Percentiles rank a stretch among this genome's conserved stretches.
Conservation (phyloP, 2,797 vertebrate genomes). For the Gobionotothen gibberifrons region DNA sequence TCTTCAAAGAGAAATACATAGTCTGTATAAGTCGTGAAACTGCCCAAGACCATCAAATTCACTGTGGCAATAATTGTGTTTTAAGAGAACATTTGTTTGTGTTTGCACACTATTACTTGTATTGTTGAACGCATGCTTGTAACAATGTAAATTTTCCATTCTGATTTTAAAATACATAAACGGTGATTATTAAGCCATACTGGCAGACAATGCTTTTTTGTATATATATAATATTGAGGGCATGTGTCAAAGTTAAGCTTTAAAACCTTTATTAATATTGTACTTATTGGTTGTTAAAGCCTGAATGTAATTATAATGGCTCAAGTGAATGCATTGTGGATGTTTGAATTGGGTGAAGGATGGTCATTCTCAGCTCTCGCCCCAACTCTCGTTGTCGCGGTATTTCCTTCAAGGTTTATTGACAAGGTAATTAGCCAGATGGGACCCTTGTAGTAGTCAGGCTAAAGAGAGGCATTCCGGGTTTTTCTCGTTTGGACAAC, state of each 20-base stretch:
- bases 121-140: too few species aligned
- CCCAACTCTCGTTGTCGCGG: conserved; percentile 55
- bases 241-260: conserved; percentile 1
- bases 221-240: not conserved
- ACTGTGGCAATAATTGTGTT: not conserved
- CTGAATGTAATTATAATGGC: not conserved
- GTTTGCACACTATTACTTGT: not conserved
- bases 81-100: not conserved
- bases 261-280: not conserved
- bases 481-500: conserved; percentile 18
- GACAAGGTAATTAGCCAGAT: conserved; percentile 77
- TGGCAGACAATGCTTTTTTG: not conserved
- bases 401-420: conserved; percentile 60
- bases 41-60: not conserved
- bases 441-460: conserved; percentile 52
- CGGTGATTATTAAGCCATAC: not conserved
- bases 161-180: too few species aligned
- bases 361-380: conserved; percentile 8
- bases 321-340: not conserved
- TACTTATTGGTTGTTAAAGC: not conserved
- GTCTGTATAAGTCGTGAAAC: not conserved
- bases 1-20: not conserved
- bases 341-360: not conserved
- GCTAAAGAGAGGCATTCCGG: conserved; percentile 24
- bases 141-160: too few species aligned